phyloP scores from a whole-genome alignment of 2,113 vertebrate genomes.

The Odocoileus virginianus region DNA sequence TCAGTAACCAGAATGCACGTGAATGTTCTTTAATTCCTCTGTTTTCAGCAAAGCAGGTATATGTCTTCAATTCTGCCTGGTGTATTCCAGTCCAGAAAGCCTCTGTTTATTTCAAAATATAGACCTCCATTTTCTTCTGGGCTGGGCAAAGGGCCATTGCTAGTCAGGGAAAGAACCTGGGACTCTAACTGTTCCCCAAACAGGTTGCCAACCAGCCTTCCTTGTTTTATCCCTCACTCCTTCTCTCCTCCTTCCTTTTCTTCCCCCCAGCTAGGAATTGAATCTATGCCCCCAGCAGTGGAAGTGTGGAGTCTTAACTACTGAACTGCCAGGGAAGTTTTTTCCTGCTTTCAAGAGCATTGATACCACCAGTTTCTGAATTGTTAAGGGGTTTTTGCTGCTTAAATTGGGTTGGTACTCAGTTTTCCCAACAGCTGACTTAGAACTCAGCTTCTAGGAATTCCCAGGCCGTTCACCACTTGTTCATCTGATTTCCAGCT shows the following conservation, averaged over 20 bases:
- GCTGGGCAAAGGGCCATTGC: background rate
- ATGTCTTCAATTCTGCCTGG: background rate
- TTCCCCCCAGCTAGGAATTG: background rate
- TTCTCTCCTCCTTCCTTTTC: background rate
- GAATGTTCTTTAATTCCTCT: background rate
- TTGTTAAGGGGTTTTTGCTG: background rate
- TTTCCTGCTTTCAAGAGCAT: background rate
- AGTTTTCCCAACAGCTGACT: background rate
- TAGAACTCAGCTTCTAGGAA: background rate
- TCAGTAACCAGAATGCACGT: background rate
- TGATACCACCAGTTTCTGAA: background rate
- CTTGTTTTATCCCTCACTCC: background rate
- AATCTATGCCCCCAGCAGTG: background rate
- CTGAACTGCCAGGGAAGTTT: background rate
- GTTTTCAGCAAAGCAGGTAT: background rate
- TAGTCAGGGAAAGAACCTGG: background rate
- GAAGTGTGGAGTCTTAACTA: background rate
- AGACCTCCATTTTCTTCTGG: background rate
- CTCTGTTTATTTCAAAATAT: background rate
- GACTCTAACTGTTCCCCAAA: background rate
- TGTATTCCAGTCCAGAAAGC: background rate
- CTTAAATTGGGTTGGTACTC: background rate
- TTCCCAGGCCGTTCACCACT: background rate
- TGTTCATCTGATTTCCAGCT: slow-evolving; percentile 10
- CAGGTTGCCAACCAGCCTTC: background rate